phyloP scores from a whole-genome alignment of 2,113 vertebrate species.

The Pterocles orientalis region DNA sequence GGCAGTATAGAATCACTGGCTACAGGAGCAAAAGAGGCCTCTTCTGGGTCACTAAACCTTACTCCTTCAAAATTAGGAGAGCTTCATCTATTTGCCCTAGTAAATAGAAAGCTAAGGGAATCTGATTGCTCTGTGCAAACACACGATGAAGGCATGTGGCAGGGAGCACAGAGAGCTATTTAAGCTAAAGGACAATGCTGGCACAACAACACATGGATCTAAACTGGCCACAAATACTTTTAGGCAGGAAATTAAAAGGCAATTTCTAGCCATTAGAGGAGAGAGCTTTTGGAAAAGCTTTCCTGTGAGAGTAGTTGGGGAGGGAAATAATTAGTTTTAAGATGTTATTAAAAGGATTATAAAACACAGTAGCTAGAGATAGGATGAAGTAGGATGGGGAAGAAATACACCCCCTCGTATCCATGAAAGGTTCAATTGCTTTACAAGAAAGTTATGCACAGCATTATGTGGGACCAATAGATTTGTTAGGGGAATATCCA shows the following conservation, averaged over 20 bases:
- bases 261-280: slow-evolving; percentile 18
- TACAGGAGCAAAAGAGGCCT: neutral
- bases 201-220: neutral
- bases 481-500: neutral
- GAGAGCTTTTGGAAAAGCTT: slow-evolving; percentile 17
- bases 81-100: neutral
- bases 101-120: neutral
- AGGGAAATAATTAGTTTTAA: slow-evolving; percentile 18
- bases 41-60: neutral
- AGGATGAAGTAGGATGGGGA: neutral
- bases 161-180: neutral
- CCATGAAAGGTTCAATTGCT: neutral
- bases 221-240: neutral
- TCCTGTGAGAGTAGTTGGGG: neutral
- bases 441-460: neutral
- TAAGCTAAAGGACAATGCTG: slow-evolving; percentile 26
- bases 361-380: neutral
- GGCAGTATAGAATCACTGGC: neutral
- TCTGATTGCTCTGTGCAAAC: neutral
- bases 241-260: slow-evolving; percentile 43
- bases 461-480: neutral
- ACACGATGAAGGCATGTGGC: neutral
- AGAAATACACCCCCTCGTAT: neutral
- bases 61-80: neutral
- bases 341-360: slow-evolving; percentile 4